These are phyloP conservation scores for Drosophila acutilabella DNA, from an alignment of 2,888 invertebrate species.

Conservation along the genomic window DNA sequence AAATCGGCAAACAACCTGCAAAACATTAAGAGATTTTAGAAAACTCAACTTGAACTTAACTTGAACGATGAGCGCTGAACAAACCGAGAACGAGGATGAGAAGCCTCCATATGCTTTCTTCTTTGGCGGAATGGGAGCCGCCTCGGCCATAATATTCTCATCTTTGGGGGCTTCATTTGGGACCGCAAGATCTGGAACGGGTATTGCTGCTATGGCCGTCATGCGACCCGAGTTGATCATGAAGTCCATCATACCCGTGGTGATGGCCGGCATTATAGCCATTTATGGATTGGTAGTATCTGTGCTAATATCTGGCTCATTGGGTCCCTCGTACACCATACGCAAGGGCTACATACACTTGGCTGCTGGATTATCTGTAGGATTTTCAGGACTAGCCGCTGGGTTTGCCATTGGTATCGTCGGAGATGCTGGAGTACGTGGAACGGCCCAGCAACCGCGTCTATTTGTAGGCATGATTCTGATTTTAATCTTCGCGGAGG, in stretches of 20 bases:
- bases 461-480: slow-evolving; percentile 82
- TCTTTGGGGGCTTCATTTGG: slow-evolving; percentile 89
- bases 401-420: slow-evolving; percentile 90
- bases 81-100: slow-evolving; percentile 38
- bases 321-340: slow-evolving; percentile 77
- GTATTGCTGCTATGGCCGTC: slow-evolving; percentile 97
- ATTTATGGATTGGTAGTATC: slow-evolving; percentile 99
- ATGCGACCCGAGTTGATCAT: slow-evolving; percentile 98
- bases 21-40: not conserved
- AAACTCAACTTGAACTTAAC: not conserved
- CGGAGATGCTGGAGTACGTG: slow-evolving; percentile 99
- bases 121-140: slow-evolving; percentile 91
- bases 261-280: slow-evolving; percentile 99
- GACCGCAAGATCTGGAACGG: slow-evolving; percentile 66
- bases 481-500: slow-evolving; percentile 98
- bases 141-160: slow-evolving; percentile 98
- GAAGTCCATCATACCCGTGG: slow-evolving; percentile 97
- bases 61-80: slow-evolving; percentile 17
- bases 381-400: slow-evolving; percentile 98
- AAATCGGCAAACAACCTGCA: not conserved
- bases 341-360: slow-evolving; percentile 97
- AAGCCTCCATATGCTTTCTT: slow-evolving; percentile 63
- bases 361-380: slow-evolving; percentile 98
- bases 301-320: slow-evolving; percentile 94
- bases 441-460: slow-evolving; percentile 99